phyloP scores from a whole-genome alignment of 2,797 vertebrate genomes.

The Loriculus beryllinus region DNA sequence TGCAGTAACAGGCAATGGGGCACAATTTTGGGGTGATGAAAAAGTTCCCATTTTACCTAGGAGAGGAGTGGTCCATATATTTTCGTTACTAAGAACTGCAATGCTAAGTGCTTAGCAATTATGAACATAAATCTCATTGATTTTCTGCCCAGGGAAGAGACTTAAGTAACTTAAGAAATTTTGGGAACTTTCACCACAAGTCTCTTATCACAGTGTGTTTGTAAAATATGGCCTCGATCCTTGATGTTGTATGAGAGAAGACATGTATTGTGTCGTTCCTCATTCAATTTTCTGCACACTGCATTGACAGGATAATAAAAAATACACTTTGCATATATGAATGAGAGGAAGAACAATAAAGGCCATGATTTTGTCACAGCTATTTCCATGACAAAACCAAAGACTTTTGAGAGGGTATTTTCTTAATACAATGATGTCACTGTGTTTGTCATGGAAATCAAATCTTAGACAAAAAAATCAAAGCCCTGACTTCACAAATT shows the following conservation, averaged over 20 bases:
- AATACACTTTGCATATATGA: constrained; percentile 24
- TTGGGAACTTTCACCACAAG: background rate
- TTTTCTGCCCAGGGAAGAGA: background rate
- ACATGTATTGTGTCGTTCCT: background rate
- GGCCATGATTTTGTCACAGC: constrained; percentile 38
- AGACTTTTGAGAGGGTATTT: constrained; percentile 22
- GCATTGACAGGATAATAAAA: background rate
- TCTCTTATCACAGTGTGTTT: background rate
- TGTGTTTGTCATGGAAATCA: constrained; percentile 47
- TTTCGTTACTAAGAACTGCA: background rate
- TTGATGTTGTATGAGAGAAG: background rate
- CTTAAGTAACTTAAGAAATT: background rate
- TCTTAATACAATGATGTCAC: background rate
- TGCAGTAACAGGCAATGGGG: background rate
- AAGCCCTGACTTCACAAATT: background rate
- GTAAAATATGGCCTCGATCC: background rate
- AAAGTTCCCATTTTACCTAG: background rate
- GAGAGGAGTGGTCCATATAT: background rate
- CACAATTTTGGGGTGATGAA: background rate
- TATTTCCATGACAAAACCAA: constrained; percentile 59
- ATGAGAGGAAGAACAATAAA: constrained; percentile 47
- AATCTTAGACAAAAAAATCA: background rate
- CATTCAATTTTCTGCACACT: background rate
- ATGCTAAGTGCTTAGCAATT: background rate
- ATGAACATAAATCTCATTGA: background rate